Percentiles rank a stretch among this genome's conserved stretches.
phyloP scores from a whole-genome alignment of 2,113 vertebrate genomes.

The Leucosticte australis region DNA sequence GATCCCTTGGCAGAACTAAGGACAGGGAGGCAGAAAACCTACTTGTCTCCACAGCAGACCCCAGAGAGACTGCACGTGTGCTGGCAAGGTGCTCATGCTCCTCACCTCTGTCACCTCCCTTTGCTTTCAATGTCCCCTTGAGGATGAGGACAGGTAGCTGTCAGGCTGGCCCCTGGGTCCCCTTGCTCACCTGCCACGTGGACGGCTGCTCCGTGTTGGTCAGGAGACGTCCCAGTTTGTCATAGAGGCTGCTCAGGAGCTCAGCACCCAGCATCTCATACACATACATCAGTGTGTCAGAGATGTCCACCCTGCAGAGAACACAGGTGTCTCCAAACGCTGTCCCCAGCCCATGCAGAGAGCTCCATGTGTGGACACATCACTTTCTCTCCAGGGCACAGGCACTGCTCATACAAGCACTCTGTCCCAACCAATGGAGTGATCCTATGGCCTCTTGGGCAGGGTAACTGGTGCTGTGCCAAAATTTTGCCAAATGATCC shows the following conservation, averaged over 20 bases:
- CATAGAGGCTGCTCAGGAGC: slow-evolving; percentile 97
- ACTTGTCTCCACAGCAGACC: background rate
- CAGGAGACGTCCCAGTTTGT: slow-evolving; percentile 94
- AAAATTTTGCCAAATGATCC: background rate
- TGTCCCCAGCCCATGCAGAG: background rate
- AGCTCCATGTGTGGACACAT: fast-evolving
- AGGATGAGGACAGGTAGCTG: fast-evolving
- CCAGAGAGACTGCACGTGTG: background rate
- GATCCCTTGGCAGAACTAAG: background rate
- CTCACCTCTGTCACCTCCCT: background rate
- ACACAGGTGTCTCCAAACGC: background rate
- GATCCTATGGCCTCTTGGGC: background rate
- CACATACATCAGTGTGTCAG: slow-evolving; percentile 98
- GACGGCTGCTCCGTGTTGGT: slow-evolving; percentile 91
- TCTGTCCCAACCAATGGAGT: background rate
- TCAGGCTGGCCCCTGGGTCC: background rate
- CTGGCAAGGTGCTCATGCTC: background rate
- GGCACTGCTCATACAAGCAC: background rate
- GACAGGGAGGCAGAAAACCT: background rate
- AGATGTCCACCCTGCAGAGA: slow-evolving; percentile 92
- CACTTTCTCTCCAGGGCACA: background rate
- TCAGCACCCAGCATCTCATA: slow-evolving; percentile 98
- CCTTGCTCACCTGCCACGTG: slow-evolving; percentile 91
- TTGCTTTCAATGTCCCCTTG: background rate
- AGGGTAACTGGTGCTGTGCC: background rate